Base-by-base conservation (phyloP, 2,888 invertebrate species). In the Agonum fuliginosum region DNA sequence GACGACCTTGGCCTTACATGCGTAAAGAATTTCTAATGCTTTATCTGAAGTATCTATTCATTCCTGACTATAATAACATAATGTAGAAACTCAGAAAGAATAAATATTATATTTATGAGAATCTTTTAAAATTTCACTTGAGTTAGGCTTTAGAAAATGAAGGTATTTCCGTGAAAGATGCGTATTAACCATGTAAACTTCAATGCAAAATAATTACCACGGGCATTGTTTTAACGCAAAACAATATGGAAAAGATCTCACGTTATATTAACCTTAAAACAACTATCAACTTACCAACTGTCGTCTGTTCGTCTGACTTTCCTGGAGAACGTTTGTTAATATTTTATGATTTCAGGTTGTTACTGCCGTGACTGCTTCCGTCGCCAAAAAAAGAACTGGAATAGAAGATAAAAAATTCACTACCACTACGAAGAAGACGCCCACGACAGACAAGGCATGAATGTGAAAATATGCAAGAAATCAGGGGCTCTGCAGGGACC, bases 281-380 rank as follows among this genome's bases (percentile, higher is more conserved):
- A 14, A 54, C 41, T 22, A 75, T 37, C 73, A 22, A 51, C 72
- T 72, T 72, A 54, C 72, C 37, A 17, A 27, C 27, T 12, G 54
- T 12, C 14, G 54, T 27, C n/a, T 27, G 5, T 10, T 24, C 34
- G 19, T 22, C 20, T 20, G 14, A 30, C 37, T 12, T 14, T 12
- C 37, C 37, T 8, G 43, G n/a, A 43, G 43, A 43, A 43, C 30
- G 27, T 12, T 65, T 65, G 65, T 72, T 77, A 72, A 79, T 80
- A 75, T 75, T 79, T 75, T 34, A 74, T 69, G 78, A 65, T 77
- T 82, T 22, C 80, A 84, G 84, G 84, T 84, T 46, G 82, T 83
- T 34, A 83, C 83, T 12, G 83, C 82, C 17, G 84, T 83, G 48
- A 84, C 83, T 30, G 81, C 83, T 4, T 73, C 83, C 14, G 78